Conservation (phyloP, 2,888 invertebrate species). For the Drosophila lacicola region DNA sequence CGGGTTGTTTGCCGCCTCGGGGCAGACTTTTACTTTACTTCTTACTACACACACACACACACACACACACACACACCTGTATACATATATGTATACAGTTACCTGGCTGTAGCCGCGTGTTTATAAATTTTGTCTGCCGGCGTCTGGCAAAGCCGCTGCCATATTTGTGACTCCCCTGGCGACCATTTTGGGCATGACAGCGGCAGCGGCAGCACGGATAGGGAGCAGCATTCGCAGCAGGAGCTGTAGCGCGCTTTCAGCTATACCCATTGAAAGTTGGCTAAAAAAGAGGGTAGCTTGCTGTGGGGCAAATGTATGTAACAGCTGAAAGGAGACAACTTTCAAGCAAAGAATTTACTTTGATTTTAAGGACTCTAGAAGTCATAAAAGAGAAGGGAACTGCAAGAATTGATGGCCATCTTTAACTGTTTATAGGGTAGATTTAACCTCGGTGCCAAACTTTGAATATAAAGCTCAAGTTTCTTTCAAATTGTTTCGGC, state of each 20-base stretch:
- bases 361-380: too few relatives aligned
- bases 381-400: too few relatives aligned
- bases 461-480: too few relatives aligned
- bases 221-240: constrained; percentile 10
- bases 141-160: constrained; percentile 65
- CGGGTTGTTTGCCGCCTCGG: constrained; percentile 64
- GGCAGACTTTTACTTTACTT: constrained; percentile 66
- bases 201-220: constrained; percentile 1
- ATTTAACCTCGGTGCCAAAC: too few relatives aligned
- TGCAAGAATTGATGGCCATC: too few relatives aligned
- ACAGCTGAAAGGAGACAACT: too few relatives aligned
- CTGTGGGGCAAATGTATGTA: background rate
- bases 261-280: background rate
- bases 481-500: too few relatives aligned
- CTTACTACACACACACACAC: background rate
- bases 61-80: background rate
- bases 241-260: background rate
- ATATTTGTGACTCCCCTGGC: constrained; percentile 75
- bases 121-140: constrained; percentile 65
- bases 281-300: background rate
- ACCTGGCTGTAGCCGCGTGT: constrained; percentile 37
- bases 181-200: constrained; percentile 57
- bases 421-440: too few relatives aligned
- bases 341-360: too few relatives aligned
- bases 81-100: background rate